These are phyloP conservation scores for Biston stratarius DNA, from an alignment of 2,888 invertebrate species.

Conservation along the genomic window DNA sequence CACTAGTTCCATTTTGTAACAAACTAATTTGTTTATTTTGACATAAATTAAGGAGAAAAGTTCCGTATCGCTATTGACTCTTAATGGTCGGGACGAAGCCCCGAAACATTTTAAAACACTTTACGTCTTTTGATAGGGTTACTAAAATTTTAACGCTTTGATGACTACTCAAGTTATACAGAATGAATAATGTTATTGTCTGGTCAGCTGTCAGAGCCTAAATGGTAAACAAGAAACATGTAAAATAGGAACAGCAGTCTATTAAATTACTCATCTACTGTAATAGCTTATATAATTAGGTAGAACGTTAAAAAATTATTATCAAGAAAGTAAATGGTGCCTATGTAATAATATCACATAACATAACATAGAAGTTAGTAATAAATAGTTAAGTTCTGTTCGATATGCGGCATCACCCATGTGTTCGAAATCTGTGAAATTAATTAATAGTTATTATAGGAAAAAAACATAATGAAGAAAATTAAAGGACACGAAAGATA, in stretches of 20 bases:
- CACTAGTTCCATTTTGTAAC: slow-evolving; percentile 5
- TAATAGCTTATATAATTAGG: not conserved
- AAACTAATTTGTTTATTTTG: not conserved
- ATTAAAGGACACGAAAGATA: no score
- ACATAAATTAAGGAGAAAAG: slow-evolving; percentile 14
- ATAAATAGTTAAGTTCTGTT: slow-evolving; percentile 51
- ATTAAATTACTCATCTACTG: slow-evolving; percentile 23
- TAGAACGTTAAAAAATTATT: slow-evolving; percentile 9
- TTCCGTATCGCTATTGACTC: slow-evolving; percentile 20
- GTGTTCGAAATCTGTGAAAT: slow-evolving; percentile 68
- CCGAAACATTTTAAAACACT: slow-evolving; percentile 21
- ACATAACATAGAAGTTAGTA: slow-evolving; percentile 55
- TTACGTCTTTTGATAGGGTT: slow-evolving; percentile 22
- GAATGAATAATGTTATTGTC: slow-evolving; percentile 67
- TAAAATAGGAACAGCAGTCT: slow-evolving; percentile 43
- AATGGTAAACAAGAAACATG: slow-evolving; percentile 30
- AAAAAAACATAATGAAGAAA: no score
- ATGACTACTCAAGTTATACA: slow-evolving; percentile 30
- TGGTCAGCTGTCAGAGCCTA: slow-evolving; percentile 57
- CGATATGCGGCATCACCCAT: slow-evolving; percentile 63
- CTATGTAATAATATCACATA: slow-evolving; percentile 56
- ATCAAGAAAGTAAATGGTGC: slow-evolving; percentile 64
- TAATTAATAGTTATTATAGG: not conserved
- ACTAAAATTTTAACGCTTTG: slow-evolving; percentile 21
- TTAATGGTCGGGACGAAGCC: slow-evolving; percentile 10